Evolutionary conservation across 2,797 vertebrate genomes (phyloP), one percentile per base, ranked within the genome.

Genomic region (Euphonia xanthogaster): DNA sequence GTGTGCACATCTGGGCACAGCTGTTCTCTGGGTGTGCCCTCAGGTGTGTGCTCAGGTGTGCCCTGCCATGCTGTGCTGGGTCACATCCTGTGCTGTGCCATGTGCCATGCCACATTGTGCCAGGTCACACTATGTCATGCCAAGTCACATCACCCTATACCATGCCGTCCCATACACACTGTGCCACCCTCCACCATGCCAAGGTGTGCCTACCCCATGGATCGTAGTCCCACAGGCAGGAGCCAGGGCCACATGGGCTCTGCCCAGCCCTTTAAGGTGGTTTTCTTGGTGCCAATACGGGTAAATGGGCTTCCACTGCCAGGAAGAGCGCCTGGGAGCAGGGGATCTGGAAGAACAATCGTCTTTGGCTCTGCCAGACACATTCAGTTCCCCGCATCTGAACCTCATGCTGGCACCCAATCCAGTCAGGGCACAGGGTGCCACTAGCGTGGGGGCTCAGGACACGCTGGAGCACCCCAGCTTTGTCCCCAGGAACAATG

Each of bases 381-480:
- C n/a, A 6, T 45, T 58, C 10, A 24, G 7, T 58, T 71, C 63
- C n/a, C n/a, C 22, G 5, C 12, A 12, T 30, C 33, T 18, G 23
- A 45, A 72, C 80, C 87, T 90, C 84, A 55, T 84, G 80, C 75
- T 78, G 86, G 88, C 51, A 50, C 40, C 62, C 95, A 83, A 90
- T 93, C 63, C 16, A 19, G 88, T 96, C 93, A 95, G 81, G 39
- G 30, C 51, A 31, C 25, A 48, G 14, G 12, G 25, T 71, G 24
- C 31, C 42, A 10, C 9, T 9, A 12, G 27, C 1, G 0, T 9
- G 24, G n/a, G 28, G n/a, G 28, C 44, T 58, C 1, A 0, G 28
- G 21, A 55, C 42, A 76, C n/a, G 8, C 12, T 23, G 21, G 42
- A 57, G 44, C 44, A 35, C 15, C 12, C 45, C 51, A 44, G 39